A percentile compares a stretch with the other conserved stretches of the same genome.
Conservation (phyloP, 2,888 invertebrate genomes). For the Diploptera punctata region DNA sequence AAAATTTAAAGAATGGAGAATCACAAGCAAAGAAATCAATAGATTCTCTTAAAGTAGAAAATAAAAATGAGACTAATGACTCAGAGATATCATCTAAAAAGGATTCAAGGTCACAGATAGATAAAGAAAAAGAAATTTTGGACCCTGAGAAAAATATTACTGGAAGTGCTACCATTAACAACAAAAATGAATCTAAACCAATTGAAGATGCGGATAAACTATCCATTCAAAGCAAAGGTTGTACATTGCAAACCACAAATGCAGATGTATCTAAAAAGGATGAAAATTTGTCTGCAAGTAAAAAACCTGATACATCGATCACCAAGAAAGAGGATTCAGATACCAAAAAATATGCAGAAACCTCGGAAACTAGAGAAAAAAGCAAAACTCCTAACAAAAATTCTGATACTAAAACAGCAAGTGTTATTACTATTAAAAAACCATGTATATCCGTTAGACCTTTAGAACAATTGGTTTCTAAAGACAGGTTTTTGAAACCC, state of each 20-base stretch:
- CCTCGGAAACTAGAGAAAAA: neutral
- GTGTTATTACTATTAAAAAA: no score
- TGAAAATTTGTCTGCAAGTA: constrained; percentile 42
- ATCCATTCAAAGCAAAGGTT: no score
- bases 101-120: constrained; percentile 48
- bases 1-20: constrained; percentile 45
- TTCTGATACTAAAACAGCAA: no score
- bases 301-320: neutral
- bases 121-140: neutral
- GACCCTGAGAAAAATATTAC: constrained; percentile 40
- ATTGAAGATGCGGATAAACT: no score
- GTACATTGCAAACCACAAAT: no score
- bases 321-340: neutral
- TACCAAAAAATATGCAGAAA: neutral
- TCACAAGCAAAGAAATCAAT: no score
- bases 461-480: no score
- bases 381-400: no score
- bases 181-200: no score
- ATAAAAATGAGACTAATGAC: neutral
- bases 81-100: constrained; percentile 25
- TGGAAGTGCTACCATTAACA: constrained; percentile 41
- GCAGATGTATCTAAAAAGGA: constrained; percentile 40
- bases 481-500: no score
- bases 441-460: no score
- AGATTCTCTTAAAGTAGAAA: neutral